Evolutionary conservation across 2,797 vertebrate species (phyloP).

Genomic region (Gymnoscopelus microlampas): DNA sequence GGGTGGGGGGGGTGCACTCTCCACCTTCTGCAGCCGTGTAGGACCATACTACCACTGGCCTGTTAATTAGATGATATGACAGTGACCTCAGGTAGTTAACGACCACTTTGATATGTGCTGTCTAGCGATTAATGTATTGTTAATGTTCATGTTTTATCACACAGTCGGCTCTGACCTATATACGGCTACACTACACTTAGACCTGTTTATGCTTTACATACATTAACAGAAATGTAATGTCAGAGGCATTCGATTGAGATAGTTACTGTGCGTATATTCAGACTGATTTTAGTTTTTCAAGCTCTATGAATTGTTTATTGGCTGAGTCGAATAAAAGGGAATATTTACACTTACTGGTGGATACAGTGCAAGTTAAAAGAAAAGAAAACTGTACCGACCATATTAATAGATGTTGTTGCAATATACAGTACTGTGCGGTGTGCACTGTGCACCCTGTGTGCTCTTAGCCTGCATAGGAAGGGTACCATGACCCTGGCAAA

Average conservation of each 20-base stretch:
- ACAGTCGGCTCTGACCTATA: conserved; percentile 73
- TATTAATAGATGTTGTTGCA: conserved; percentile 3
- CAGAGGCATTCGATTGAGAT: conserved; percentile 22
- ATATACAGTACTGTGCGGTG: neutral
- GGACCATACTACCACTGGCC: conserved; percentile 74
- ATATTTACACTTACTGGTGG: neutral
- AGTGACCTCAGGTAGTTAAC: conserved; percentile 80
- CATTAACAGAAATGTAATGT: conserved; percentile 50
- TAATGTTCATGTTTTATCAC: conserved; percentile 76
- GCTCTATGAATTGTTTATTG: no score
- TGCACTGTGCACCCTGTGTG: neutral
- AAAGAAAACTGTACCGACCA: neutral
- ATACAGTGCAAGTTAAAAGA: neutral
- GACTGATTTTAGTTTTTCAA: no score
- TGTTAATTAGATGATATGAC: conserved; percentile 82
- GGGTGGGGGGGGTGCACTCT: conserved; percentile 60
- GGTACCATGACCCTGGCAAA: conserved; percentile 43
- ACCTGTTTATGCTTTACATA: conserved; percentile 51
- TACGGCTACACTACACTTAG: conserved; percentile 46
- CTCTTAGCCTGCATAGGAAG: conserved; percentile 6
- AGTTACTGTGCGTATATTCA: neutral
- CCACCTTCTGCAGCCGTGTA: conserved; percentile 73
- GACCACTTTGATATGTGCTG: conserved; percentile 78
- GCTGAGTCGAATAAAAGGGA: neutral
- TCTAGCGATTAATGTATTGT: conserved; percentile 79